Base-by-base conservation (phyloP, 2,113 vertebrate species). In the Chloebia gouldiae region DNA sequence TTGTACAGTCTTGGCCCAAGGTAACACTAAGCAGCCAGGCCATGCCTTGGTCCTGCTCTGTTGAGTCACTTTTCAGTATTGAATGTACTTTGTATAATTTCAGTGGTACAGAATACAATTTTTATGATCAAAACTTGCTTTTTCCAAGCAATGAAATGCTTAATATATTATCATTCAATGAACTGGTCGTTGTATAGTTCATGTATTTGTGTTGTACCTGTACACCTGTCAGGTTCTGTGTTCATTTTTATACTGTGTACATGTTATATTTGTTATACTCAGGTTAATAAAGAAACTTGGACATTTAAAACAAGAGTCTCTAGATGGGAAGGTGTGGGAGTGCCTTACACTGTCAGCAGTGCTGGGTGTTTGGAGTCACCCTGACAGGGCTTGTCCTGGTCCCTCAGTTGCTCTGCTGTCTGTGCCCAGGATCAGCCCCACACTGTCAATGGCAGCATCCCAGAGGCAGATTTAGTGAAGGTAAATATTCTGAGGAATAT, bases 21-120 rank as follows among this genome's bases (percentile, higher is more conserved):
- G 87, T 90, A 95, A 98, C 91, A 87, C 95, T 94, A 90, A 65
- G 64, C 15, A 65, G 88, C 89, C 84, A 81, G 72, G 92, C 53
- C 17, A 4, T 72, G 95, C 81, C 84, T 90, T 79, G 92, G 60
- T 31, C 90, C 76, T 44, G 61, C 59, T 86, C 88, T 1, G 15
- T 78, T 75, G 53, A 40, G 33, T 94, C 88, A 80, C 85, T 90
- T 78, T 92, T 97, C 93, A 97, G 97, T 98, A 98, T 98, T 97
- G 98, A 99, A 99, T 98, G 98, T 99, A 98, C 98, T 99, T 99
- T 99, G 98, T 98, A 99, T 96, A 98, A 97, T 98, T 96, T 97
- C 98, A 91, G 98, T 98, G 97, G 98, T 98, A 96, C 83, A 88
- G 87, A 92, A 97, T 88, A 94, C 96, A 86, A 88, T 98, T 98